phyloP scores from a whole-genome alignment of 1,140 invertebrate genomes.

The Polypedilum pembai region DNA sequence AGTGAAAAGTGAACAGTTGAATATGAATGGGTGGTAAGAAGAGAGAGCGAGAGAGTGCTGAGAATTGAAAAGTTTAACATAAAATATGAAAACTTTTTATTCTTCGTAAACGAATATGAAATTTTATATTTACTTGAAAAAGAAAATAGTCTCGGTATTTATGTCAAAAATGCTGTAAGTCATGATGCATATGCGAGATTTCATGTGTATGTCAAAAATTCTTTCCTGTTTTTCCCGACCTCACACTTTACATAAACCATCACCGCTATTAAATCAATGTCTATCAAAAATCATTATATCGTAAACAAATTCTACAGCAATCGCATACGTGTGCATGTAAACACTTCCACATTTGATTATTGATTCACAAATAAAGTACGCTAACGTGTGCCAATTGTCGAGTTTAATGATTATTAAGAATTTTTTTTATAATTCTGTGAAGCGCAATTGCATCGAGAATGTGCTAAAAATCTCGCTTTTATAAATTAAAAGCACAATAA shows the following conservation, averaged over 20 bases:
- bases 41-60: too few relatives aligned
- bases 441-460: too few relatives aligned
- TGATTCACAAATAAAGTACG: too few relatives aligned
- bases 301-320: not conserved
- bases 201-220: not conserved
- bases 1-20: not conserved
- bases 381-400: too few relatives aligned
- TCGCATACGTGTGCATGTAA: not conserved
- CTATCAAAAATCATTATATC: constrained; percentile 19
- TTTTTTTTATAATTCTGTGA: too few relatives aligned
- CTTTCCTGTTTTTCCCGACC: not conserved
- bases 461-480: too few relatives aligned
- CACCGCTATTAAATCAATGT: not conserved
- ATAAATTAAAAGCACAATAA: too few relatives aligned
- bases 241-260: not conserved
- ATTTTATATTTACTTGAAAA: not conserved
- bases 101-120: not conserved
- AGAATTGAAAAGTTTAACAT: too few relatives aligned
- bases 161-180: constrained; percentile 16
- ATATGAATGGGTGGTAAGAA: too few relatives aligned
- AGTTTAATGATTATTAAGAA: too few relatives aligned
- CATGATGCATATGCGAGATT: constrained; percentile 1
- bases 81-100: not conserved
- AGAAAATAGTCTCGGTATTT: not conserved
- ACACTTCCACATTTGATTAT: too few relatives aligned